Evolutionary conservation across 2,888 invertebrate genomes (phyloP).

Genomic region (Cheilosia grossa): DNA sequence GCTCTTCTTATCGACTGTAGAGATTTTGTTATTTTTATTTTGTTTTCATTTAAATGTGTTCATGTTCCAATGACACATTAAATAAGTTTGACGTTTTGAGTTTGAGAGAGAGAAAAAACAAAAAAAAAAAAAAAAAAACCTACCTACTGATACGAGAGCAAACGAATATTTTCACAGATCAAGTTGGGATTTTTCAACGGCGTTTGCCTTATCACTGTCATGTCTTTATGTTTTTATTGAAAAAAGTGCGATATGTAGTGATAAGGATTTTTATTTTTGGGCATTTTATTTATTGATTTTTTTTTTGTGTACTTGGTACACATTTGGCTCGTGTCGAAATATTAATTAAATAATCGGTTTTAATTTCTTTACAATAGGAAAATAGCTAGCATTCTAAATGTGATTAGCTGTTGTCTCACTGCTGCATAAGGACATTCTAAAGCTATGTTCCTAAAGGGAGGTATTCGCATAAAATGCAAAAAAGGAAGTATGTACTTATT

Average conservation of each 20-base stretch:
- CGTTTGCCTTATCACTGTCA: background rate
- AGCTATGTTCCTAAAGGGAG: too few species aligned
- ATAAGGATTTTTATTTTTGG: background rate
- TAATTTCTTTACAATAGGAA: too few species aligned
- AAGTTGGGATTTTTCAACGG: background rate
- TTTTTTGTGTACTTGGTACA: background rate
- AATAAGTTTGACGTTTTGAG: background rate
- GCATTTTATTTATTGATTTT: background rate
- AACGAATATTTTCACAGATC: background rate
- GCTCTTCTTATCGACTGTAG: conserved; percentile 13
- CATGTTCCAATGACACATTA: background rate
- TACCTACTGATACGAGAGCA: background rate
- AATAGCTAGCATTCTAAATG: background rate
- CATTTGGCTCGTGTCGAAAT: background rate
- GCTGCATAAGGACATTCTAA: background rate
- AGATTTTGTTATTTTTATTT: background rate
- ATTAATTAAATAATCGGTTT: background rate
- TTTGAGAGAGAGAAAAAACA: too few species aligned
- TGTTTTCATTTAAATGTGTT: background rate
- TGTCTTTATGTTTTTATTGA: background rate
- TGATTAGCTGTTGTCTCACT: background rate
- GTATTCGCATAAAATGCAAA: too few species aligned
- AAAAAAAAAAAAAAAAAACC: background rate
- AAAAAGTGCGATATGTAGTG: background rate
- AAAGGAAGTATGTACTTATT: too few species aligned